Conservation (phyloP, 2,113 vertebrate genomes). For the Pteropus alecto region DNA sequence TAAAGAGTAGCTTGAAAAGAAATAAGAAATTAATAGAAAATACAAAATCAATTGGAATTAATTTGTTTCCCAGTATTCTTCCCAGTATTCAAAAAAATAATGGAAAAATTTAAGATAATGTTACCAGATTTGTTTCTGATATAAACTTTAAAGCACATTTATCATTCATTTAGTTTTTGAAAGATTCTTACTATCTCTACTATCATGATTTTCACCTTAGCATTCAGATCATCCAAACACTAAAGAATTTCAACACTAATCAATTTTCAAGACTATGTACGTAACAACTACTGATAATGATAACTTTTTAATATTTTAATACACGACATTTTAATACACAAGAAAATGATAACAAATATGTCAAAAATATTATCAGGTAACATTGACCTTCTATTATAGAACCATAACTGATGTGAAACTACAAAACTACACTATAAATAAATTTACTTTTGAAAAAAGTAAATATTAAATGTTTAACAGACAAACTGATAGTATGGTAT, state of each 20-base stretch:
- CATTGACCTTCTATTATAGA: background rate
- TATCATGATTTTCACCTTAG: background rate
- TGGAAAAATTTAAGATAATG: background rate
- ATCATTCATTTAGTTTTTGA: background rate
- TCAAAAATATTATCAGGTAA: background rate
- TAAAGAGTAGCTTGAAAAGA: background rate
- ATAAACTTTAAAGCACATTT: background rate
- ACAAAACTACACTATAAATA: background rate
- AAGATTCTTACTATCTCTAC: background rate
- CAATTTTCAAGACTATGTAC: background rate
- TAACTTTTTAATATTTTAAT: constrained; percentile 21
- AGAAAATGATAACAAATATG: background rate
- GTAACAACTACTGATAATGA: background rate
- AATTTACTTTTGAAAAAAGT: background rate
- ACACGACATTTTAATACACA: background rate
- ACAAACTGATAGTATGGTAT: background rate
- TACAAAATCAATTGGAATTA: background rate
- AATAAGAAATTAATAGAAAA: background rate
- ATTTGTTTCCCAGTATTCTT: background rate
- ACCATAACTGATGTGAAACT: background rate
- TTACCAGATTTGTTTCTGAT: background rate
- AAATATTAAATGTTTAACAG: background rate
- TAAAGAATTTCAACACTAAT: background rate
- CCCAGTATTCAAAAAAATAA: background rate
- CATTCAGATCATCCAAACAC: background rate